Conservation (phyloP, 2,113 vertebrate species). For the Notechis scutatus region DNA sequence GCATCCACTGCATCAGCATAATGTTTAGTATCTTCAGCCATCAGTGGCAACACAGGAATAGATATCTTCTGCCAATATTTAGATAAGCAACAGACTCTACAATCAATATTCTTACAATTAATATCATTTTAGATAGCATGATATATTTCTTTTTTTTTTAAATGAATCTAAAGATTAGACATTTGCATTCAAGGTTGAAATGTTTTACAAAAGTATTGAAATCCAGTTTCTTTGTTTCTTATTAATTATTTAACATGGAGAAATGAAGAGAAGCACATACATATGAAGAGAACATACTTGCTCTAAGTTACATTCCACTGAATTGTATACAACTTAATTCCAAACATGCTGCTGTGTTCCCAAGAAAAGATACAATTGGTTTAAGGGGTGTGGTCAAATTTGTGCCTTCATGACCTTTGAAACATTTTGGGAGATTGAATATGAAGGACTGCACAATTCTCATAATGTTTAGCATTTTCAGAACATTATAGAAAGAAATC, state of each 20-base stretch:
- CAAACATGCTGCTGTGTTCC: not conserved
- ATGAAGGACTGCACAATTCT: not conserved
- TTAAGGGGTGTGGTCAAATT: not conserved
- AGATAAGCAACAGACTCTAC: not conserved
- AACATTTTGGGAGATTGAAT: not conserved
- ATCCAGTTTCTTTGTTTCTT: not conserved
- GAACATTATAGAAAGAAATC: not conserved
- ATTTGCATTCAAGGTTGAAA: not conserved
- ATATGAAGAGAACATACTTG: not conserved
- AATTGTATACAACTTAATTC: not conserved
- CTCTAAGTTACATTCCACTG: not conserved
- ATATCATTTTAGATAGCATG: not conserved
- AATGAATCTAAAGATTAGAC: not conserved
- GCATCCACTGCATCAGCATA: slow-evolving; percentile 54
- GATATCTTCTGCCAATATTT: slow-evolving; percentile 36
- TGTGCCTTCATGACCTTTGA: not conserved
- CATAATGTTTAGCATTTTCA: not conserved
- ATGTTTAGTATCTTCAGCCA: not conserved
- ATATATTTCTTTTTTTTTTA: not conserved
- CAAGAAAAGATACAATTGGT: not conserved
- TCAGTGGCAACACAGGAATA: not conserved
- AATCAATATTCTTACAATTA: not conserved
- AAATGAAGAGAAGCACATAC: not conserved
- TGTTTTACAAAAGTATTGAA: not conserved
- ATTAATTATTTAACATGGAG: not conserved